phyloP scores from a whole-genome alignment of 2,888 invertebrate species.

The Neoitamus cyanurus region DNA sequence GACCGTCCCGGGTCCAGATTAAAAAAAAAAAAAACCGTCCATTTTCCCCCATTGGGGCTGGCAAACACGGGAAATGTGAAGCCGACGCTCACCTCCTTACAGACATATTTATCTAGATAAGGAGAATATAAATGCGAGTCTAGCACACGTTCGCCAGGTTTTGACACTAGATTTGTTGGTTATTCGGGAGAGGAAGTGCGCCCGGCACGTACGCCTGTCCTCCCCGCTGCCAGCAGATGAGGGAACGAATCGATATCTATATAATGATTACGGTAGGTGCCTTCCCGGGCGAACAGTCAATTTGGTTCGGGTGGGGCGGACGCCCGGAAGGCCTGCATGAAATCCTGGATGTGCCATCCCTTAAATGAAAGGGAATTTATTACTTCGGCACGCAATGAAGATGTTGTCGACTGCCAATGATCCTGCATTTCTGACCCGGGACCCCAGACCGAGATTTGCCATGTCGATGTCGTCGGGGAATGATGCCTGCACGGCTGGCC shows the following conservation, averaged over 20 bases:
- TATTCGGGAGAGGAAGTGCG: not conserved
- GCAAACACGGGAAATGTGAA: not conserved
- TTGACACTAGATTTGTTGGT: not conserved
- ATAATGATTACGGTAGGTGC: not conserved
- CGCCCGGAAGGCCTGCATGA: not conserved
- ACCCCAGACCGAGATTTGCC: not conserved
- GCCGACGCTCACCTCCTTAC: not conserved
- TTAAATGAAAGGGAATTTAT: constrained; percentile 7
- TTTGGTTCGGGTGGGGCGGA: not conserved
- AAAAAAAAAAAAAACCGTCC: not conserved
- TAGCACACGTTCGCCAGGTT: constrained; percentile 12
- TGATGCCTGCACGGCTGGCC: not conserved
- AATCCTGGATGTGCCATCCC: not conserved
- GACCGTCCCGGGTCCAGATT: not conserved
- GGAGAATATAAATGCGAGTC: constrained; percentile 10
- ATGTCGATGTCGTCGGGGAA: not conserved
- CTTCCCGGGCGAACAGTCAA: not conserved
- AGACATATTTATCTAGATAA: constrained; percentile 32
- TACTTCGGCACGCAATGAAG: constrained; percentile 27
- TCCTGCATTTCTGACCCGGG: not conserved
- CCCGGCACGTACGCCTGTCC: not conserved
- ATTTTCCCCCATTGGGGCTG: not conserved
- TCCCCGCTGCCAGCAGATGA: not conserved
- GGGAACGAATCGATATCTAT: constrained; percentile 9
- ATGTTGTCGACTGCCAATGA: not conserved